Percentiles rank a stretch among this genome's conserved stretches.
Conservation (phyloP, 2,888 invertebrate genomes). For the Eulithis prunata region DNA sequence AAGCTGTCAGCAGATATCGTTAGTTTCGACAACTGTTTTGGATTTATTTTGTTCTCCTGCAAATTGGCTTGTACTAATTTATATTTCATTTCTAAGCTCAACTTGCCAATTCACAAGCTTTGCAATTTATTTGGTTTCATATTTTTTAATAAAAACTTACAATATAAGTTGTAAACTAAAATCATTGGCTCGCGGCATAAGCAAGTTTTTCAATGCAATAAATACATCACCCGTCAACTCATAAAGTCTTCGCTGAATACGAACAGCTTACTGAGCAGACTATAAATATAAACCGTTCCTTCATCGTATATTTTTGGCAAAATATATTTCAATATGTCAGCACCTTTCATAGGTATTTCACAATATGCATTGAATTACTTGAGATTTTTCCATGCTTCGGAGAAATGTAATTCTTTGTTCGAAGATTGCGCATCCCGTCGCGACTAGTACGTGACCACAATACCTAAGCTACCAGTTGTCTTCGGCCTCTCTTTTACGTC, state of each 20-base stretch:
- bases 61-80: slow-evolving; percentile 18
- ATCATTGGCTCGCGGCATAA: background rate
- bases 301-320: slow-evolving; percentile 33
- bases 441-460: slow-evolving; percentile 76
- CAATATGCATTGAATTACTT: slow-evolving; percentile 74
- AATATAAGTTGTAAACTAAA: background rate
- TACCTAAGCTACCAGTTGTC: slow-evolving; percentile 67
- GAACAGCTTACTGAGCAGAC: slow-evolving; percentile 40
- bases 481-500: slow-evolving; percentile 71
- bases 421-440: slow-evolving; percentile 77
- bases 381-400: slow-evolving; percentile 76
- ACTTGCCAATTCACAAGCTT: background rate
- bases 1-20: slow-evolving; percentile 51
- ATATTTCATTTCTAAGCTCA: background rate
- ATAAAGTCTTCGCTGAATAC: slow-evolving; percentile 45
- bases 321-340: slow-evolving; percentile 41
- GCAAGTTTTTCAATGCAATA: slow-evolving; percentile 1
- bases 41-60: slow-evolving; percentile 32
- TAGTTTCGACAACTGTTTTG: slow-evolving; percentile 35
- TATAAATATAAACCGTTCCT: slow-evolving; percentile 32
- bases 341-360: slow-evolving; percentile 38
- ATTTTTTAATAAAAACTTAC: background rate
- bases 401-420: slow-evolving; percentile 81
- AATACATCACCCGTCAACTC: slow-evolving; percentile 50
- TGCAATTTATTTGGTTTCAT: no score